Base-by-base conservation (phyloP, 2,797 vertebrate species). In the Acanthiza pusilla region DNA sequence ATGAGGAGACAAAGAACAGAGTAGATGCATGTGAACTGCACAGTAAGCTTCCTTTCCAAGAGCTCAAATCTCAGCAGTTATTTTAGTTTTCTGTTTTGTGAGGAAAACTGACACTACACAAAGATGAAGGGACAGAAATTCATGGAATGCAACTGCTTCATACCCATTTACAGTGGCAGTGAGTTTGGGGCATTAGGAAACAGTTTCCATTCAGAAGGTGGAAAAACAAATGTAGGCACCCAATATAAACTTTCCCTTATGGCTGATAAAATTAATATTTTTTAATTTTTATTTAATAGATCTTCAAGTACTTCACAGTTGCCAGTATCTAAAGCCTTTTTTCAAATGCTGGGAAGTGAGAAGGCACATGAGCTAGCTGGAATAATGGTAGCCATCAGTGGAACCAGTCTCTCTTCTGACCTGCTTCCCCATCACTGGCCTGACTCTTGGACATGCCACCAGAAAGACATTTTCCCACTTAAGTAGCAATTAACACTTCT, bases 21-120 rank as follows among this genome's bases (percentile, higher is more conserved):
- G n/a, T 27, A 81, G 66, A 66, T 0, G 0, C 0, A 0, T 55
- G 47, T 63, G 16, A 91, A 57, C 32, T 74, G 53, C 34, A n/a
- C 23, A 54, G 54, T 38, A 90, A 75, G 6, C 16, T 96, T 83
- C 53, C 48, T 55, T 93, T 82, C 63, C 60, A 73, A 82, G 45
- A 76, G 3, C 50, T 90, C 32, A 38, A 4, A 51, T 70, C 51
- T 81, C 54, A 70, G n/a, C 43, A 54, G 55, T 72, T 91, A 79
- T 13, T 58, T 89, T 54, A 62, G 29, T 61, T 84, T 74, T 89
- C 54, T 66, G 30, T 65, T 92, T 87, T 87, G 26, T 62, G 58
- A 87, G 30, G 30, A 91, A 82, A 92, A 84, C 26, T 42, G 70
- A 81, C 66, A 61, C 38, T 57, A 22, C 43, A 73, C n/a, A 51